Conservation (phyloP, 2,113 vertebrate genomes). For the Psilopsiagon aymara region DNA sequence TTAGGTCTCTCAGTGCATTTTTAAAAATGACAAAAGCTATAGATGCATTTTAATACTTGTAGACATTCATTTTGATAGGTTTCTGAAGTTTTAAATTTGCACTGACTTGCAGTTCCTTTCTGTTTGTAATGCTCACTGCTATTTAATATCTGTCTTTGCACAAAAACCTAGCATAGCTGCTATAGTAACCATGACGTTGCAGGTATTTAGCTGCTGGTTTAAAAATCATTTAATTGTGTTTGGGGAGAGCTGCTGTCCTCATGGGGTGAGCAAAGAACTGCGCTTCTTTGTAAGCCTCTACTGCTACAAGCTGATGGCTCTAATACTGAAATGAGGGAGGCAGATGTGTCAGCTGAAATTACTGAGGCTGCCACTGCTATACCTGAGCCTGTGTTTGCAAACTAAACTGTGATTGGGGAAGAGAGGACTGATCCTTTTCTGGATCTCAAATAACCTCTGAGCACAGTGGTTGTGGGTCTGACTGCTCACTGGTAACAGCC, state of each 20-base stretch:
- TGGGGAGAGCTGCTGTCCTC: not conserved
- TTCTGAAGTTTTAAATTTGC: slow-evolving; percentile 40
- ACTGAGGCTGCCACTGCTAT: not conserved
- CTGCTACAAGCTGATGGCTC: not conserved
- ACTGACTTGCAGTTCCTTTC: slow-evolving; percentile 57
- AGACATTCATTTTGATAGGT: slow-evolving; percentile 47
- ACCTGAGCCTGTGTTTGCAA: not conserved
- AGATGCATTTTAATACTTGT: slow-evolving; percentile 53
- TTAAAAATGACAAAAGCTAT: slow-evolving; percentile 44
- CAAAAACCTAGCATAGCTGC: slow-evolving; percentile 59
- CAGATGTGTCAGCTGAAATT: not conserved
- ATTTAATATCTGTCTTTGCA: slow-evolving; percentile 27
- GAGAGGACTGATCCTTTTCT: not conserved
- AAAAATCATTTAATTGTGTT: not conserved
- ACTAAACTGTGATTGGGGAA: not conserved
- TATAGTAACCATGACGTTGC: slow-evolving; percentile 56
- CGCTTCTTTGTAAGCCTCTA: not conserved
- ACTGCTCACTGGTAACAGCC: not conserved
- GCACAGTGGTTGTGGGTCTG: not conserved
- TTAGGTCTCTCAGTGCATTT: slow-evolving; percentile 32
- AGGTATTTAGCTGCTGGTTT: not conserved
- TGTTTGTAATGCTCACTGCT: slow-evolving; percentile 27
- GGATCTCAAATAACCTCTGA: not conserved
- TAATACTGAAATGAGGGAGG: not conserved
- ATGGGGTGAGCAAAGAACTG: not conserved